These are phyloP conservation scores for Cepaea hortensis DNA, from an alignment of 2,888 invertebrate genomes.

Conservation along the genomic window DNA sequence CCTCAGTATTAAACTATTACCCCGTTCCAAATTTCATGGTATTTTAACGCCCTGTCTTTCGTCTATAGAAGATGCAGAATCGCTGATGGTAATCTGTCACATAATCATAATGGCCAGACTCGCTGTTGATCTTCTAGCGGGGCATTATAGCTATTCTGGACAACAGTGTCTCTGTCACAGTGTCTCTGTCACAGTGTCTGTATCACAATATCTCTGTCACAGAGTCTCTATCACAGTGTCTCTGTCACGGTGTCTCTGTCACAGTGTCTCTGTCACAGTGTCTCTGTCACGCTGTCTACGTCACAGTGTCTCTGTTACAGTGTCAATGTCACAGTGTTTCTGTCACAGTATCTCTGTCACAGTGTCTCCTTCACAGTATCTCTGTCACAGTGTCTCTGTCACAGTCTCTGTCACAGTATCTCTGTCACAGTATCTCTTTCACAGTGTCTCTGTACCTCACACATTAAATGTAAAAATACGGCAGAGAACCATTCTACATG, in stretches of 20 bases:
- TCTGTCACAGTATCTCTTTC: neutral
- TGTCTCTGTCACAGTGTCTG: neutral
- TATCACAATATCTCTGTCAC: neutral
- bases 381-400: neutral
- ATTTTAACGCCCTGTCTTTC: no score
- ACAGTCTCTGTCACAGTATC: neutral
- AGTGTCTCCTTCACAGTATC: neutral
- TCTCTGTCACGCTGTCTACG: neutral
- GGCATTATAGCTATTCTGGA: neutral
- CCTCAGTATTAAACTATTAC: no score
- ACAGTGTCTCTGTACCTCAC: neutral
- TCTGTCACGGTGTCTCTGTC: neutral
- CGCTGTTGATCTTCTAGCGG: no score
- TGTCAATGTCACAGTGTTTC: neutral
- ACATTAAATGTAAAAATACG: no score
- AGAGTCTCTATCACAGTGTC: neutral
- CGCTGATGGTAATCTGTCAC: no score
- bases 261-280: neutral
- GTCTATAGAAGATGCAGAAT: no score
- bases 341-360: neutral
- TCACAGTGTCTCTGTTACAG: neutral
- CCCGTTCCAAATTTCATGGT: no score
- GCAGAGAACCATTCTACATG: no score
- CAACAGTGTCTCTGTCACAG: neutral
- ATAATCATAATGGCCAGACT: no score